phyloP scores from a whole-genome alignment of 2,797 vertebrate genomes.

The Stomatorhinus walkeri region DNA sequence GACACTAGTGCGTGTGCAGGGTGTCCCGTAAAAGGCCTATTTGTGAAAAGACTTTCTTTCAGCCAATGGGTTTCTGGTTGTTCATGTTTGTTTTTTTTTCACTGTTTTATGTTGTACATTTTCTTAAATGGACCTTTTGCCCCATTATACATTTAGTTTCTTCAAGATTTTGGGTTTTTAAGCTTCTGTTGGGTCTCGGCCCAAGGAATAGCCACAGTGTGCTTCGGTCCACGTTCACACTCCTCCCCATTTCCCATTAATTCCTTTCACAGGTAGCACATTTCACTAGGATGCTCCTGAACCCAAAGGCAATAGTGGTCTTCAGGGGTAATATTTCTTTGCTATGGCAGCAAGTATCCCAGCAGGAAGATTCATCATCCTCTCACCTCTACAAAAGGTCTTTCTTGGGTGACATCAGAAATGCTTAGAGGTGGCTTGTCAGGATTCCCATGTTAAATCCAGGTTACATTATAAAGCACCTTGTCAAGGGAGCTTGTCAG shows the following conservation, averaged over 20 bases:
- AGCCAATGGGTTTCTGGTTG: not conserved
- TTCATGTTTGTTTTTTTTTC: not conserved
- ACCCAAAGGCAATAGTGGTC: not conserved
- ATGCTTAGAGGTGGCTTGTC: not conserved
- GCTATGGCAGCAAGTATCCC: not conserved
- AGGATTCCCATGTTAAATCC: slow-evolving; percentile 8
- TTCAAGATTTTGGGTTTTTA: not conserved
- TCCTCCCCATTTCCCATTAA: not conserved
- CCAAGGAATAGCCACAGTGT: not conserved
- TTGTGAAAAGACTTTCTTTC: not conserved
- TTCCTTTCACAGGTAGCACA: not conserved
- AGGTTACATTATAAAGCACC: not conserved
- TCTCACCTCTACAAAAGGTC: not conserved
- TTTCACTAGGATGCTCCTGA: not conserved
- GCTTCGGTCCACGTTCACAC: not conserved
- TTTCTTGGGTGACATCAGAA: not conserved
- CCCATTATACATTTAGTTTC: not conserved
- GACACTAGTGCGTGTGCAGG: slow-evolving; percentile 26
- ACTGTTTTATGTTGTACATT: not conserved
- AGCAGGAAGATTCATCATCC: not conserved
- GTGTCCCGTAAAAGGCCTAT: not conserved
- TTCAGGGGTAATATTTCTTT: not conserved
- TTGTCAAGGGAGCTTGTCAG: not conserved
- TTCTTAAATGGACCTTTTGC: not conserved
- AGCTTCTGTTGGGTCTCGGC: not conserved